These are phyloP conservation scores for Indicator indicator DNA, from an alignment of 2,113 vertebrate genomes.

Conservation along the genomic window DNA sequence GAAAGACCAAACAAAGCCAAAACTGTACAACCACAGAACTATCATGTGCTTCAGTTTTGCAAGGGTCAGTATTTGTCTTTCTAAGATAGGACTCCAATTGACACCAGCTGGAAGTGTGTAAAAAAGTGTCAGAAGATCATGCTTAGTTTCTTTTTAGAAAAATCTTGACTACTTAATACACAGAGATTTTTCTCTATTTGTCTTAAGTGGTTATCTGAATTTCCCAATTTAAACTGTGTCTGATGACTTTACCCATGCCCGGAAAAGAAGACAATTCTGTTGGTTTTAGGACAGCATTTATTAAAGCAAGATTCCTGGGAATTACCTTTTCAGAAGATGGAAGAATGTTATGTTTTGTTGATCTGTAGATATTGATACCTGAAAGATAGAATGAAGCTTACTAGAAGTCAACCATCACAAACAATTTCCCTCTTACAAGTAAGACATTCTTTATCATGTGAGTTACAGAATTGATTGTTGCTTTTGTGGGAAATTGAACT, in stretches of 20 bases:
- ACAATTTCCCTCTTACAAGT: background rate
- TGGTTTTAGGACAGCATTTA: background rate
- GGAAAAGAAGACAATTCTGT: background rate
- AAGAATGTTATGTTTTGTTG: background rate
- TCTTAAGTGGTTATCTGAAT: background rate
- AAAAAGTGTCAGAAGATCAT: background rate
- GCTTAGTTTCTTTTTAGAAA: background rate
- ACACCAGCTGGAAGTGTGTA: background rate
- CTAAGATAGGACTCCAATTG: background rate
- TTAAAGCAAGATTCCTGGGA: background rate
- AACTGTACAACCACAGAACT: background rate
- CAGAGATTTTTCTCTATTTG: background rate
- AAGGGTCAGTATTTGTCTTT: background rate
- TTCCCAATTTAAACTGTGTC: background rate
- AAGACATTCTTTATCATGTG: background rate
- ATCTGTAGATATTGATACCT: background rate
- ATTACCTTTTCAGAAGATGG: background rate
- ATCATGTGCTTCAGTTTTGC: background rate
- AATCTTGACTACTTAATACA: background rate
- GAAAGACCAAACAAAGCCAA: background rate
- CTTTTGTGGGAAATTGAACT: background rate
- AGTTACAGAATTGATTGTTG: background rate
- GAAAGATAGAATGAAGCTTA: background rate
- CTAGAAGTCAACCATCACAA: background rate
- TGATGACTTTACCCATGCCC: background rate